Evolutionary conservation across 2,113 vertebrate genomes (phyloP).

Genomic region (Vireo altiloquus): DNA sequence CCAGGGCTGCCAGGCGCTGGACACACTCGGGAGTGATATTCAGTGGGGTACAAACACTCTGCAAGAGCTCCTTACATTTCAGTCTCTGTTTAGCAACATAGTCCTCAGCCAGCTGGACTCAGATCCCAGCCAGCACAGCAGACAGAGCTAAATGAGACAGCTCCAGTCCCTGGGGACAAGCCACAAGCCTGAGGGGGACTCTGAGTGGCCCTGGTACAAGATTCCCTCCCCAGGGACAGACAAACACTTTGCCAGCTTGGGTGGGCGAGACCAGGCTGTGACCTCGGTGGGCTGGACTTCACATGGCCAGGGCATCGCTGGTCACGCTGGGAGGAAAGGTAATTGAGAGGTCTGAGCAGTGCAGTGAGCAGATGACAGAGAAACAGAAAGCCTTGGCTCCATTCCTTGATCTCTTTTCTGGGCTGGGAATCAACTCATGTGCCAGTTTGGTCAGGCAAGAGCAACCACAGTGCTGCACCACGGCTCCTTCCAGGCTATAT

Average conservation of each 20-base stretch:
- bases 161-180: background rate
- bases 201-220: background rate
- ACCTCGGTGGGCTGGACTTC: background rate
- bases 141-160: background rate
- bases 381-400: background rate
- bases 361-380: background rate
- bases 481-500: background rate
- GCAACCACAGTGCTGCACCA: background rate
- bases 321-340: background rate
- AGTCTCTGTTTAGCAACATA: background rate
- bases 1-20: background rate
- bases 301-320: fast-evolving
- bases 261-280: background rate
- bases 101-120: background rate
- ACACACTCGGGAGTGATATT: fast-evolving
- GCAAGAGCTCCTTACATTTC: background rate
- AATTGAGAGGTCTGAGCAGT: constrained; percentile 11
- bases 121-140: background rate
- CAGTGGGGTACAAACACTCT: background rate
- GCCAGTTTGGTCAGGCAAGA: constrained; percentile 25
- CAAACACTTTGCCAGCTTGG: fast-evolving
- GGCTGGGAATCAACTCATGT: constrained; percentile 8
- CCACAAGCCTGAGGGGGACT: background rate
- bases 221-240: background rate
- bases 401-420: constrained; percentile 19